Evolutionary conservation across 2,888 invertebrate species (phyloP), one percentile per base, ranked within the genome.

Genomic region (Iselma pallidipennis): DNA sequence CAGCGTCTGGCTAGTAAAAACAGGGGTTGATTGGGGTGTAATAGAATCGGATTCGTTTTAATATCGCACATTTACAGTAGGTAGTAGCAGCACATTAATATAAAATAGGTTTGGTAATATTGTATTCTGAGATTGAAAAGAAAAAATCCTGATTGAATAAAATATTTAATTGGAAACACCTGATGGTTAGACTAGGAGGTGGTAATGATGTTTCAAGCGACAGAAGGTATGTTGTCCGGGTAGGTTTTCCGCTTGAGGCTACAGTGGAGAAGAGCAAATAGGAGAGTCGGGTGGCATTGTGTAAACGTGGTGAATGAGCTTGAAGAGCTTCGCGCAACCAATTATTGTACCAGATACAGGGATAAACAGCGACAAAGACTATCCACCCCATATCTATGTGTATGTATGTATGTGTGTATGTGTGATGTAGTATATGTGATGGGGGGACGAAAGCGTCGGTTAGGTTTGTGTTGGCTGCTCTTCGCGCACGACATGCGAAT

Each of bases 281-380:
- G 55, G 59, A 14, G 56, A 50, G 50, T 33, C 49, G 21, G 53
- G 57, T 49, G 55, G 59, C 50, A 54, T 52, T 63, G 69, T 68
- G 69, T 71, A 75, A 75, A 75, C 72, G 71, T 70, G 70, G 71
- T 70, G 74, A 74, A 74, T 72, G 74, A 74, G 74, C 74, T 71
- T 73, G 74, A 74, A 76, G 75, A 73, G 76, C 74, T 72, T 73
- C 74, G 76, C 77, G 77, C 76, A 76, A 77, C 76, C 77, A 77
- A 77, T 77, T 76, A 78, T 76, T 76, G 75, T 76, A 76, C 74
- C 75, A 76, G 75, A 76, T 76, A 76, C 72, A 74, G 76, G n/a
- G 77, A 77, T 76, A 78, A 78, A 77, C 76, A 77, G 76, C 72
- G 75, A 76, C 77, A 76, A 75, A 77, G 76, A 74, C 66, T 70